Evolutionary conservation across 1,140 invertebrate genomes (phyloP).

Genomic region (Chymomyza costata): DNA sequence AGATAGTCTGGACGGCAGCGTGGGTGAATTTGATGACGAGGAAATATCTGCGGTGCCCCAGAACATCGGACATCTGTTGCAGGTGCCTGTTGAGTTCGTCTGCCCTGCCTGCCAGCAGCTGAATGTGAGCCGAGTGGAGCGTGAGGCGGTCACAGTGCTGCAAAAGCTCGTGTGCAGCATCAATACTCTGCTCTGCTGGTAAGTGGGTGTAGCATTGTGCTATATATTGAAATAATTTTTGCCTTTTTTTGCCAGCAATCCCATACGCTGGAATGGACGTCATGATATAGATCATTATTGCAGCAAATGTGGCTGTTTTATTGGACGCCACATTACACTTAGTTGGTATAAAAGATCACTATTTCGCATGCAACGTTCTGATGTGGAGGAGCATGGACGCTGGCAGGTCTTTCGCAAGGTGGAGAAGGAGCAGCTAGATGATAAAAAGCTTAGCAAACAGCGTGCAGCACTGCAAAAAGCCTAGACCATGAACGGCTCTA

Average conservation of each 20-base stretch:
- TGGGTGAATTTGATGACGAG: constrained; percentile 36
- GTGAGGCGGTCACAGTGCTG: constrained; percentile 49
- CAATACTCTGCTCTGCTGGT: constrained; percentile 63
- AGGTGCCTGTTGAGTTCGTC: constrained; percentile 47
- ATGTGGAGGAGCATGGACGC: constrained; percentile 53
- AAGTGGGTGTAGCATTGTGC: constrained; percentile 2
- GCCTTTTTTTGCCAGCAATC: constrained; percentile 30
- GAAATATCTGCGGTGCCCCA: constrained; percentile 45
- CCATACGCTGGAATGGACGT: constrained; percentile 55
- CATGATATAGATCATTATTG: constrained; percentile 70
- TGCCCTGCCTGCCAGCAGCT: constrained; percentile 60
- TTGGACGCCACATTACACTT: constrained; percentile 60
- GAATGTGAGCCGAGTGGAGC: constrained; percentile 39
- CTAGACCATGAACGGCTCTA: background rate
- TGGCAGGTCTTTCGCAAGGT: constrained; percentile 54
- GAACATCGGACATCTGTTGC: constrained; percentile 55
- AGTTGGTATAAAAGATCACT: constrained; percentile 67
- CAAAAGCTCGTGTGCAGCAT: constrained; percentile 47
- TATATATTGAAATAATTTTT: background rate
- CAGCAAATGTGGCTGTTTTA: constrained; percentile 62
- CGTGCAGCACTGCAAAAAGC: constrained; percentile 24
- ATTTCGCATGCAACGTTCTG: constrained; percentile 57
- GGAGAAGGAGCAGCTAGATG: constrained; percentile 60
- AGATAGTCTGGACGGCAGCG: constrained; percentile 53
- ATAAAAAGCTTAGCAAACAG: constrained; percentile 49